Percentiles rank a stretch among this genome's conserved stretches.
Evolutionary conservation across 1,140 invertebrate species (phyloP).

Genomic region (Drosophila arawakana): DNA sequence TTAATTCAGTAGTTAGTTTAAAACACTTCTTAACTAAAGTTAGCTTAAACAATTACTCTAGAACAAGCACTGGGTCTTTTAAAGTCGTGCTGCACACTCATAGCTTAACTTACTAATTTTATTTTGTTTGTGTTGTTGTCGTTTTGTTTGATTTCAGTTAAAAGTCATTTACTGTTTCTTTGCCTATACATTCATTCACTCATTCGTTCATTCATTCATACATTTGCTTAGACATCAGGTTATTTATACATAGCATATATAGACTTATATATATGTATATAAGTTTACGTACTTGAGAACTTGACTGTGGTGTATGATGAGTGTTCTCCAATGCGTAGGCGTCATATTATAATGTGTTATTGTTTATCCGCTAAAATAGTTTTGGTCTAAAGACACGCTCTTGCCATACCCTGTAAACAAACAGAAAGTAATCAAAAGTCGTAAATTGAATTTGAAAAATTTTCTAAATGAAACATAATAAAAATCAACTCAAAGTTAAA

Average conservation of each 20-base stretch:
- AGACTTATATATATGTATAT: constrained; percentile 45
- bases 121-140: constrained; percentile 27
- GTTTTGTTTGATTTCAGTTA: constrained; percentile 57
- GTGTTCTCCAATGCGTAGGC: constrained; percentile 53
- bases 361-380: constrained; percentile 6
- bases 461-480: no score
- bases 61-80: no score
- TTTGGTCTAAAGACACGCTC: background rate
- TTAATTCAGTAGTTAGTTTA: no score
- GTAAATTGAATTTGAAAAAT: no score
- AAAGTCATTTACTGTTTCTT: constrained; percentile 66
- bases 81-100: no score
- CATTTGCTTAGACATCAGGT: constrained; percentile 31
- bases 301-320: constrained; percentile 34
- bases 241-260: constrained; percentile 14
- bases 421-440: no score
- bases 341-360: constrained; percentile 20
- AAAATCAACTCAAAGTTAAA: no score
- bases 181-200: constrained; percentile 46
- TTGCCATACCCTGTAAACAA: background rate
- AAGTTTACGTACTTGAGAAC: constrained; percentile 71
- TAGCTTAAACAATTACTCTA: no score
- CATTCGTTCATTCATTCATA: constrained; percentile 49
- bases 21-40: no score
- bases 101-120: no score